Base-by-base conservation (phyloP, 2,888 invertebrate genomes). In the Leptopilina syphax region DNA sequence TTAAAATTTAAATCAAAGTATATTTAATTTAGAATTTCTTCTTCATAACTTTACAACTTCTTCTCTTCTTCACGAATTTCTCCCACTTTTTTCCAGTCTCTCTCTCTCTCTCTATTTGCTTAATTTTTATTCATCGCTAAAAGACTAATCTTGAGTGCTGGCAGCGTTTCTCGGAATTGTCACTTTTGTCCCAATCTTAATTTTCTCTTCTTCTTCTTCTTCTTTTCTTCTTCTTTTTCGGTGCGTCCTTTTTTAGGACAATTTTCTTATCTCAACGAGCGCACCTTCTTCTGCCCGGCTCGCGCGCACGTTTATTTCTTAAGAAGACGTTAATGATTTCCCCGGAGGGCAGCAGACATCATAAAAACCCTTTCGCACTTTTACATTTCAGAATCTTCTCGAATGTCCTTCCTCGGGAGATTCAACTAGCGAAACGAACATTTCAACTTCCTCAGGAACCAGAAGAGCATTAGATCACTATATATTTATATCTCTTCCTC, bases 281-380 rank as follows among this genome's bases (percentile, higher is more conserved):
- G 12, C 47, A 44, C 41, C n/a, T 18, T 18, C 18, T 68, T 27
- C 41, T 44, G 18, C 8, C n/a, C n/a, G 18, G 34, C 9, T 63
- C 24, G 9, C 63, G 18, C 63, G 8, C 24, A 24, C 24, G 34
- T n/a, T 54, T 70, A 54, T 44, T 70, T 13, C 50, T 50, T 57
- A 27, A 50, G 44, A 54, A 24, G 24, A 50, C 47, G 50, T 57
- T 66, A 66, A 66, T 77, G 54, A 66, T 66, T 77, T 77, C 66
- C 77, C 73, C 73, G 13, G 70, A 73, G 73, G 73, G 73, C n/a
- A 41, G 34, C 54, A 57, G 24, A 65, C 13, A 73, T 34, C 57
- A 65, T 18, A 65, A 44, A 50, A 79, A 44, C 66, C 27, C 66
- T 76, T 73, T 57, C n/a, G 34, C 73, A 44, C 44, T 44, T 60